Percentiles rank a stretch among this genome's conserved stretches.
Conservation (phyloP, 2,888 invertebrate genomes). For the Cyclophora albipunctata region DNA sequence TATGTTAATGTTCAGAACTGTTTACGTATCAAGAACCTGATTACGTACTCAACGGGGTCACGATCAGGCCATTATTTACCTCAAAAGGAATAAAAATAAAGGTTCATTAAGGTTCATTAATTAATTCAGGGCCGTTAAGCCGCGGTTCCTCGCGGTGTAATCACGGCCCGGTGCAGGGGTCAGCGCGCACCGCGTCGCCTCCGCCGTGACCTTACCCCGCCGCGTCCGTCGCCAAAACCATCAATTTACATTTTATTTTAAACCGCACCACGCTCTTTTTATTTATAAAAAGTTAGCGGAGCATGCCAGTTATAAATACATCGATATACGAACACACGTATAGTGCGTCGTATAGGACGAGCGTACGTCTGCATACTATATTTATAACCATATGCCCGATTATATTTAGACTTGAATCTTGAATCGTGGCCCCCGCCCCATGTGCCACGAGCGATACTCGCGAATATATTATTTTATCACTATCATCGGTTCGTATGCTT, state of each 20-base stretch:
- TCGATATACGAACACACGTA: constrained; percentile 15
- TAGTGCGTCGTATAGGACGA: constrained; percentile 5
- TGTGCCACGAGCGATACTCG: background rate
- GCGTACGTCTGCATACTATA: constrained; percentile 41
- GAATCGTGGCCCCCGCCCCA: constrained; percentile 36
- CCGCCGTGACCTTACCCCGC: constrained; percentile 63
- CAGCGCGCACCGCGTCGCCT: constrained; percentile 18
- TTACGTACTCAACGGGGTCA: too few relatives aligned
- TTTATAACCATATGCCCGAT: constrained; percentile 40
- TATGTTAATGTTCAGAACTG: too few relatives aligned
- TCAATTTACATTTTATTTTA: constrained; percentile 46
- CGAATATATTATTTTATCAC: background rate
- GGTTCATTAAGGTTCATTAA: too few relatives aligned
- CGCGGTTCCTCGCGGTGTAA: too few relatives aligned
- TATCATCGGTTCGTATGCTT: too few relatives aligned
- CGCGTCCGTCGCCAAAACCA: constrained; percentile 32
- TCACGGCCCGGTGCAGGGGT: constrained; percentile 9
- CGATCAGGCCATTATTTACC: too few relatives aligned
- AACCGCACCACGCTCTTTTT: constrained; percentile 28
- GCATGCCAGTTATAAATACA: constrained; percentile 35
- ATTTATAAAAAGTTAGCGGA: constrained; percentile 43
- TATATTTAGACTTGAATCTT: constrained; percentile 50
- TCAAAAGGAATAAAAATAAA: too few relatives aligned
- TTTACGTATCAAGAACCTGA: too few relatives aligned
- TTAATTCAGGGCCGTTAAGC: too few relatives aligned